Evolutionary conservation across 1,140 invertebrate species (phyloP).

Genomic region (Brachionus manjavacas): DNA sequence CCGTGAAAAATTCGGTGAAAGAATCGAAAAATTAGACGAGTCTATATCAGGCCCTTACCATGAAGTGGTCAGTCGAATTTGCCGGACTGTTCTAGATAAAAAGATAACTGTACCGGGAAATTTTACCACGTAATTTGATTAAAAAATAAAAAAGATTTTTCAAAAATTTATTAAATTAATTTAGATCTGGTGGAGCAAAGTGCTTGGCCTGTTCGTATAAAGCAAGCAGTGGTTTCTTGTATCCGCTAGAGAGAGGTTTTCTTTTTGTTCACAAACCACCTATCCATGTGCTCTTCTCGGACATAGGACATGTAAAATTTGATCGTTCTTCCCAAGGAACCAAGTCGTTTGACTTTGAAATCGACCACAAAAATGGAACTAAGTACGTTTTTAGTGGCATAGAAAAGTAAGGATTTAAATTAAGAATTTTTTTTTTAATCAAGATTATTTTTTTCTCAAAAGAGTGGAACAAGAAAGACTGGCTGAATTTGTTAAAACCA

Average conservation of each 20-base stretch:
- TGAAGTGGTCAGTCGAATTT: slow-evolving; percentile 88
- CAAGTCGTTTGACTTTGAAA: slow-evolving; percentile 85
- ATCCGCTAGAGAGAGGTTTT: slow-evolving; percentile 96
- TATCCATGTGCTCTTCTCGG: slow-evolving; percentile 93
- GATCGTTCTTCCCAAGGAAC: slow-evolving; percentile 86
- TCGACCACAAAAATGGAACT: slow-evolving; percentile 81
- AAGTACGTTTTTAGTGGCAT: slow-evolving; percentile 93
- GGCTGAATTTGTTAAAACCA: neutral
- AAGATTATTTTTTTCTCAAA: neutral
- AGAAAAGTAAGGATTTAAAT: slow-evolving; percentile 66
- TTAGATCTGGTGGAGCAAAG: slow-evolving; percentile 79
- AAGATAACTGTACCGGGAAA: slow-evolving; percentile 89
- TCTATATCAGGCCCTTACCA: slow-evolving; percentile 86
- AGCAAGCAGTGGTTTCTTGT: slow-evolving; percentile 91
- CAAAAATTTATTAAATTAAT: slow-evolving; percentile 20
- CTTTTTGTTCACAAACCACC: slow-evolving; percentile 99
- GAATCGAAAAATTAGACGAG: slow-evolving; percentile 73
- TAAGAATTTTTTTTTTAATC: neutral
- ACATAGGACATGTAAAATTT: slow-evolving; percentile 91
- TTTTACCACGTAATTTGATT: slow-evolving; percentile 71
- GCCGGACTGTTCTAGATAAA: slow-evolving; percentile 88
- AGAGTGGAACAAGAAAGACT: slow-evolving; percentile 49
- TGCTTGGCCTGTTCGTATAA: slow-evolving; percentile 93
- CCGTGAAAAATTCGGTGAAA: slow-evolving; percentile 78
- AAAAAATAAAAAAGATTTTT: slow-evolving; percentile 41